Percentiles rank a stretch among this genome's conserved stretches.
Evolutionary conservation across 2,888 invertebrate genomes (phyloP).

Genomic region (Stictocephala bisonia): DNA sequence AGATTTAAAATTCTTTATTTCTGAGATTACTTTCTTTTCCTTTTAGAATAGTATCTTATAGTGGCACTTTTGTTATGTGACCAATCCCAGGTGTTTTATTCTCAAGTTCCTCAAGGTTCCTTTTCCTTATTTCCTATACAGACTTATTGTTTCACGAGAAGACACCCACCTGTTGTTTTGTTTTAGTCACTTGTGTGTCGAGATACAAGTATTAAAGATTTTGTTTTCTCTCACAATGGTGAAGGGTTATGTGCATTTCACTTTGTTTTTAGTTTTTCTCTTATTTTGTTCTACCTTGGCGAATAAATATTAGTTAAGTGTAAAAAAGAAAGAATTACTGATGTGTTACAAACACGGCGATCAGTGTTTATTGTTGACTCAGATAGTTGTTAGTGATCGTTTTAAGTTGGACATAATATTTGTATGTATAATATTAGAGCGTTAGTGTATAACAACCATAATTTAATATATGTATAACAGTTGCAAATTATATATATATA

Average conservation of each 20-base stretch:
- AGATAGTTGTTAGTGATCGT: slow-evolving; percentile 38
- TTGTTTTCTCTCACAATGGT: slow-evolving; percentile 18
- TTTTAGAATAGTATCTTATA: no score
- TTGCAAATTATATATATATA: slow-evolving; percentile 40
- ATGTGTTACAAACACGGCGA: slow-evolving; percentile 31
- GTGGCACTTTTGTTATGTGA: no score
- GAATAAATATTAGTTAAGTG: slow-evolving; percentile 16
- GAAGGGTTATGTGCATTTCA: slow-evolving; percentile 39
- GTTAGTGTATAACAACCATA: slow-evolving; percentile 32
- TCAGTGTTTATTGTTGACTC: slow-evolving; percentile 35
- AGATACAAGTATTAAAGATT: slow-evolving; percentile 5
- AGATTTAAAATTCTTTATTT: no score
- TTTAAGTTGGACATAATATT: slow-evolving; percentile 35
- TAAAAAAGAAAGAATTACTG: slow-evolving; percentile 11
- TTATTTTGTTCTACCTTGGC: slow-evolving; percentile 14
- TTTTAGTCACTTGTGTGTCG: slow-evolving; percentile 18
- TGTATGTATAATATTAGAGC: slow-evolving; percentile 33
- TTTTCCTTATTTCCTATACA: no score
- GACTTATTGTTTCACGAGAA: no score
- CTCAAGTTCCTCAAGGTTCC: slow-evolving; percentile 29
- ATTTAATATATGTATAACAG: slow-evolving; percentile 40
- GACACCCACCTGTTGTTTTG: neutral
- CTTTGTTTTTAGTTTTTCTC: slow-evolving; percentile 25
- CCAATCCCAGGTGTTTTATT: no score
- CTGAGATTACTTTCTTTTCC: no score